These are phyloP conservation scores for Phyllotreta striolata DNA, from an alignment of 2,888 invertebrate species.

Conservation along the genomic window DNA sequence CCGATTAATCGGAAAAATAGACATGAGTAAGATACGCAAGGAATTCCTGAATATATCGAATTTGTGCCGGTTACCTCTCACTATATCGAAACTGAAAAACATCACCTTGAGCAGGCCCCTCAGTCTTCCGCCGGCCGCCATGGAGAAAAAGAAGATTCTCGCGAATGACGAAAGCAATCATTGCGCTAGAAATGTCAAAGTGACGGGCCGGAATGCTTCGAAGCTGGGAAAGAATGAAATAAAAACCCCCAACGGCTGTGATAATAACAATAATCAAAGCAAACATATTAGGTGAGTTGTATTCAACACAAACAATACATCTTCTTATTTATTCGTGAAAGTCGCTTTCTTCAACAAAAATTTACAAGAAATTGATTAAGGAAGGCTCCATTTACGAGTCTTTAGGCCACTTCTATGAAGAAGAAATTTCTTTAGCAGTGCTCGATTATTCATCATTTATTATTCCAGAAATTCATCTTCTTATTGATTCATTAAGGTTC, in stretches of 20 bases:
- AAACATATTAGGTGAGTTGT: conserved; percentile 20
- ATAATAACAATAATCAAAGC: conserved; percentile 35
- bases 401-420: too few relatives aligned
- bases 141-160: conserved; percentile 39
- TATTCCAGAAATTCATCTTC: too few relatives aligned
- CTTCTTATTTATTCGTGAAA: too few relatives aligned
- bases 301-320: background rate
- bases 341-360: too few relatives aligned
- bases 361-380: too few relatives aligned
- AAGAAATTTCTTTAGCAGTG: too few relatives aligned
- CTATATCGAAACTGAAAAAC: conserved; percentile 38
- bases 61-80: conserved; percentile 56
- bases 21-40: conserved; percentile 67
- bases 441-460: too few relatives aligned
- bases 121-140: conserved; percentile 45
- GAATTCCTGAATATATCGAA: conserved; percentile 63
- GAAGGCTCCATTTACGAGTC: too few relatives aligned
- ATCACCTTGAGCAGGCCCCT: conserved; percentile 46
- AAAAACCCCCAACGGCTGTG: conserved; percentile 28
- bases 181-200: conserved; percentile 42
- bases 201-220: conserved; percentile 21
- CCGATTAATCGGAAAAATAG: conserved; percentile 63
- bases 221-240: conserved; percentile 20
- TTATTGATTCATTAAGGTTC: too few relatives aligned
- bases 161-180: conserved; percentile 52